Evolutionary conservation across 2,888 invertebrate species (phyloP), one percentile per base, ranked within the genome.

Genomic region (Odontothrips loti): DNA sequence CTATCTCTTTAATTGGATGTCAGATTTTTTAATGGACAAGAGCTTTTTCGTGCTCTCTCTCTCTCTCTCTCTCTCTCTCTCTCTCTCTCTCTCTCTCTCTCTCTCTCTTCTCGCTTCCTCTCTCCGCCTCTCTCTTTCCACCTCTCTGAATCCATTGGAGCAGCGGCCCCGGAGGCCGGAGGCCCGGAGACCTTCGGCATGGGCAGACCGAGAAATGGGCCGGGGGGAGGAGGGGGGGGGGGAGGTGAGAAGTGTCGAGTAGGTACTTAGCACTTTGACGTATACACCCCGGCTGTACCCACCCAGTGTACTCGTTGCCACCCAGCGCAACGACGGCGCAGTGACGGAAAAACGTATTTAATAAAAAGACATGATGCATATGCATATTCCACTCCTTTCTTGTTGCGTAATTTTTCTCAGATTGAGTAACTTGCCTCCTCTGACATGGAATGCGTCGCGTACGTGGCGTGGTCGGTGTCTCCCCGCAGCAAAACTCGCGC

Each of bases 21-120:
- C 68, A 75, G 68, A 75, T 75, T 75, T 75, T 75, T 75, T 75
- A 75, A 75, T 75, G 68, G 68, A 75, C 68, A 75, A 75, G 68
- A 75, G 68, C 68, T 75, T 75, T 75, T 27, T 27, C 68, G 68
- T 75, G 68, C 23, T n/a, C n/a, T n/a, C 20, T n/a, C n/a, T 58
- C 58, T 1, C 58, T 10, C 58, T 58, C 58, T 58, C 58, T 15
- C 2, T 58, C 58, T 58, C 17, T 17, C 17, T 2, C 58, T 17
- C 17, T 17, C 58, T 17, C 17, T 10, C 10, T 51, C 51, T 10
- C 10, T 10, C 2, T 58, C 58, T 17, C 17, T 17, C 11, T 17
- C 58, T 58, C 11, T 58, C 58, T 58, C 58, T 58, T 58, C 58
- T 17, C 58, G 6, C 58, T 58, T 15, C 15, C 51, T 51, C 51